phyloP scores from a whole-genome alignment of 2,113 vertebrate species.

The Calidris pygmaea region DNA sequence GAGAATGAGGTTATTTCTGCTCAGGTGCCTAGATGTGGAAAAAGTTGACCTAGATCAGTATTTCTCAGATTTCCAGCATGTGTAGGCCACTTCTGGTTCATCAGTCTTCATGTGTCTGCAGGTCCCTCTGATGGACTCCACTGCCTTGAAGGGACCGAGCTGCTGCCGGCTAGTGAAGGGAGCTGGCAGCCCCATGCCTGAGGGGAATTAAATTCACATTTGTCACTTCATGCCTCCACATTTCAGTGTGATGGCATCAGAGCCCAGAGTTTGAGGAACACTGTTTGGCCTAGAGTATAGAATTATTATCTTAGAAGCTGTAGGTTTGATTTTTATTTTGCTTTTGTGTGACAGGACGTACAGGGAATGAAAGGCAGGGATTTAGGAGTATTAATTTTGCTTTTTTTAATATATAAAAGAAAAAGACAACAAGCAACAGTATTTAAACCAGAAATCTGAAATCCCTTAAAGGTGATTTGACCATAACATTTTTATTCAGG shows the following conservation, averaged over 20 bases:
- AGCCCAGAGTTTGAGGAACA: not conserved
- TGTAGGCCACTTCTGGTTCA: not conserved
- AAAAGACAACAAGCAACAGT: not conserved
- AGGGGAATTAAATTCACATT: not conserved
- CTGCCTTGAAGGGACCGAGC: not conserved
- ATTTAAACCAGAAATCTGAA: not conserved
- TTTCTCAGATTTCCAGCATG: not conserved
- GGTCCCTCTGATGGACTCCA: not conserved
- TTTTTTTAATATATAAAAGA: not conserved
- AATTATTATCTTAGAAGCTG: not conserved
- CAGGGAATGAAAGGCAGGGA: not conserved
- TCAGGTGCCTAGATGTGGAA: not conserved
- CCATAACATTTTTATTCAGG: not conserved
- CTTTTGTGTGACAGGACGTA: not conserved
- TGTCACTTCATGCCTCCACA: not conserved
- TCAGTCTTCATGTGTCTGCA: not conserved
- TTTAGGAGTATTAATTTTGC: not conserved
- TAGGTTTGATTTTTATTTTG: not conserved
- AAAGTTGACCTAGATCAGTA: not conserved
- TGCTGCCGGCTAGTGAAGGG: not conserved
- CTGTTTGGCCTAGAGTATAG: not conserved
- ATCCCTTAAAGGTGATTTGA: not conserved
- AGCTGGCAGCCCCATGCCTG: accelerated
- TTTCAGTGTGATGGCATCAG: not conserved
- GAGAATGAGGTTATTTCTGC: not conserved